Percentiles rank a stretch among this genome's conserved stretches.
Conservation (phyloP, 1,140 invertebrate genomes). For the Cylas formicarius region DNA sequence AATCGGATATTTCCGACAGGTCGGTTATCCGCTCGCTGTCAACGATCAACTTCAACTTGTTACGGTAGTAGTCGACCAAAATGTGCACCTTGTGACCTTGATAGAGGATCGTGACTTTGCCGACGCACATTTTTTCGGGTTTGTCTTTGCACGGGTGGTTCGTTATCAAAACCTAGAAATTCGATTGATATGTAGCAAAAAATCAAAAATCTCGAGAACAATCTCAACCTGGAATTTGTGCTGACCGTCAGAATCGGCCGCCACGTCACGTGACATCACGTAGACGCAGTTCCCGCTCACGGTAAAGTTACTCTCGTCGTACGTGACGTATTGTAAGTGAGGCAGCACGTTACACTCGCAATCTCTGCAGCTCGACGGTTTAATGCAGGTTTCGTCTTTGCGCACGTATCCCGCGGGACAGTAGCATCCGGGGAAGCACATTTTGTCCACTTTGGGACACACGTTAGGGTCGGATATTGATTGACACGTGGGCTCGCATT, state of each 20-base stretch:
- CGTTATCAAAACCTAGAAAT: conserved; percentile 55
- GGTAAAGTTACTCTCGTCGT: conserved; percentile 63
- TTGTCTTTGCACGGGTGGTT: conserved; percentile 52
- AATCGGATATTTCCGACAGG: conserved; percentile 38
- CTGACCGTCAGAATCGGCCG: conserved; percentile 39
- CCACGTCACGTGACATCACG: conserved; percentile 58
- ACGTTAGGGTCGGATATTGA: conserved; percentile 49
- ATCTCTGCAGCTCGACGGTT: conserved; percentile 64
- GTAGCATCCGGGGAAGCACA: conserved; percentile 76
- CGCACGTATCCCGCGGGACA: conserved; percentile 67
- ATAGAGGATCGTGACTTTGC: conserved; percentile 57
- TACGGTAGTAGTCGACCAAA: conserved; percentile 23
- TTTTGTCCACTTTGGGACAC: conserved; percentile 54
- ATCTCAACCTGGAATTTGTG: conserved; percentile 56
- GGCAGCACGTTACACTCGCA: conserved; percentile 70
- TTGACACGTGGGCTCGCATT: conserved; percentile 67
- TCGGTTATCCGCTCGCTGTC: conserved; percentile 38
- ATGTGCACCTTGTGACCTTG: conserved; percentile 48
- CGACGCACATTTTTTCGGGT: conserved; percentile 48
- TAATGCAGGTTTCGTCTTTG: conserved; percentile 60
- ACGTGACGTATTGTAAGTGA: conserved; percentile 63
- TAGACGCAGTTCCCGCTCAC: conserved; percentile 75
- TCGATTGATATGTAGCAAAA: no score
- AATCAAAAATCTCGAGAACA: background rate
- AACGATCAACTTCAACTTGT: conserved; percentile 35